phyloP scores from a whole-genome alignment of 2,113 vertebrate species.

The Myiozetetes cayanensis region DNA sequence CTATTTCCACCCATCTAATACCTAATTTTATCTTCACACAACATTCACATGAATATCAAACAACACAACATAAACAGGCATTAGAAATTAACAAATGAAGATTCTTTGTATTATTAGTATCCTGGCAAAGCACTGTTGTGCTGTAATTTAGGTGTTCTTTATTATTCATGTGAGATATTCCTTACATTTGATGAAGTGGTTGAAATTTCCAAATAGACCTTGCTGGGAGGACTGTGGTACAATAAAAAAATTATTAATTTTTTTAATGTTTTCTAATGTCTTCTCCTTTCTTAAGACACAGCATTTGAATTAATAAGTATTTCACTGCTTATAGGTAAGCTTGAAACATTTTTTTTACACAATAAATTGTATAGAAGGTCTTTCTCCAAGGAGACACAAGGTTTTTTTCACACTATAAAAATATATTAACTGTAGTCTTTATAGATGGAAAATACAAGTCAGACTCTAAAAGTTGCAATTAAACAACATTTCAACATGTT shows the following conservation, averaged over 20 bases:
- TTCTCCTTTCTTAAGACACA: neutral
- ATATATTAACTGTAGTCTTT: neutral
- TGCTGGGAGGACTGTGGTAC: neutral
- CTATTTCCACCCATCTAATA: neutral
- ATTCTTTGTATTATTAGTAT: neutral
- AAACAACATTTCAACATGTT: neutral
- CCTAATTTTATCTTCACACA: neutral
- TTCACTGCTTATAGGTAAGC: neutral
- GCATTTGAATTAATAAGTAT: neutral
- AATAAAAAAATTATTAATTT: neutral
- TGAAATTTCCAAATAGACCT: neutral
- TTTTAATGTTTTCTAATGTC: neutral
- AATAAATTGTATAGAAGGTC: neutral
- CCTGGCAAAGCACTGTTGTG: neutral
- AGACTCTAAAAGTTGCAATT: neutral
- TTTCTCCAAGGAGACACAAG: neutral
- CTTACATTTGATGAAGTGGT: neutral
- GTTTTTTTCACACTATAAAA: neutral
- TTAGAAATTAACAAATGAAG: neutral
- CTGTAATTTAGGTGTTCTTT: neutral
- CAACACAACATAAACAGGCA: neutral
- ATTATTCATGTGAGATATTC: neutral
- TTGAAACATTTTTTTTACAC: neutral
- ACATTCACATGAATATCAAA: neutral
- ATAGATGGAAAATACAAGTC: neutral